phyloP scores from a whole-genome alignment of 2,113 vertebrate species.

The Grallaria varia region DNA sequence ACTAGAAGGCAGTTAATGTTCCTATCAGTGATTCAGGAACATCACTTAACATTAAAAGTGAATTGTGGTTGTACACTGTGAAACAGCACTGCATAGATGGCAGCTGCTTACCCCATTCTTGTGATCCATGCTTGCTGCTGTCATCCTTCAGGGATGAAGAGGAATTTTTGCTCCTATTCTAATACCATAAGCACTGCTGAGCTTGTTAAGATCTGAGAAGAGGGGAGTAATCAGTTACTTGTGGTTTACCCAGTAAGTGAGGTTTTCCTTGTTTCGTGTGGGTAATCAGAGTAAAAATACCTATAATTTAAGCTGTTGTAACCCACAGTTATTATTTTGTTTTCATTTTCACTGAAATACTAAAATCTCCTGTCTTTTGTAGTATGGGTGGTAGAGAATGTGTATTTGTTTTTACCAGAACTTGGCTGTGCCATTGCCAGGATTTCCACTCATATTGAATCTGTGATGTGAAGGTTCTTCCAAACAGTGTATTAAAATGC shows the following conservation, averaged over 20 bases:
- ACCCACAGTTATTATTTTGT: background rate
- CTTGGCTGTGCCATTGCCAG: background rate
- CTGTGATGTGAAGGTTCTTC: background rate
- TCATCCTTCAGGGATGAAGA: background rate
- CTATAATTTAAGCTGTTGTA: background rate
- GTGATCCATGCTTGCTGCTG: background rate
- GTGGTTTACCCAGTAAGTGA: background rate
- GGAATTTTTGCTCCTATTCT: slow-evolving; percentile 6
- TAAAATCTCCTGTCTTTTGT: background rate
- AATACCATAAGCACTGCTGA: background rate
- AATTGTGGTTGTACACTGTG: background rate
- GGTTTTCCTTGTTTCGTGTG: background rate
- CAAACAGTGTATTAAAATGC: background rate
- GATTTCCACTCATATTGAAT: background rate
- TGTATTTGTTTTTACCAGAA: background rate
- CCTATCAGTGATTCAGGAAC: background rate
- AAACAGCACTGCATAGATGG: background rate
- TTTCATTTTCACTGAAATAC: background rate
- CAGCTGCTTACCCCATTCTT: background rate
- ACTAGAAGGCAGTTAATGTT: background rate
- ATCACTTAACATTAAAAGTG: background rate
- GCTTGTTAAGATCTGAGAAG: background rate
- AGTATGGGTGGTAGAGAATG: background rate
- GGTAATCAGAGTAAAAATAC: background rate
- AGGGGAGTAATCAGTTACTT: background rate